These are phyloP conservation scores for Cinclus cinclus DNA, from an alignment of 2,113 vertebrate species.

Conservation along the genomic window DNA sequence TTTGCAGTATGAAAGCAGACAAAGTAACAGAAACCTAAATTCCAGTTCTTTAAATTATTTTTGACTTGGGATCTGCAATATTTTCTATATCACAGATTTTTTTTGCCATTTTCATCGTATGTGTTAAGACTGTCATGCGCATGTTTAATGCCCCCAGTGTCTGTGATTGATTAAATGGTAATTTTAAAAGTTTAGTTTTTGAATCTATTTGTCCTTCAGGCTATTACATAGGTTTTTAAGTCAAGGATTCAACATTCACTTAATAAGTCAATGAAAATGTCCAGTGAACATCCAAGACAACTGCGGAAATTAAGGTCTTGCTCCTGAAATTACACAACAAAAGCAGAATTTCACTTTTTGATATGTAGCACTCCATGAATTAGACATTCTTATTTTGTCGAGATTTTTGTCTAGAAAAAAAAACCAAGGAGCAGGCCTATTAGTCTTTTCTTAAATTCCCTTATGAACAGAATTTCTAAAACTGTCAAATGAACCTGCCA, in stretches of 20 bases:
- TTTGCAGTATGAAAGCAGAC: neutral
- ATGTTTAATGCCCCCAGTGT: neutral
- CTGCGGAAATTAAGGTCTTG: neutral
- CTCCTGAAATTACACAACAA: neutral
- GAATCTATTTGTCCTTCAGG: neutral
- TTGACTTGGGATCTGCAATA: neutral
- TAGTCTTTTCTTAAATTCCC: neutral
- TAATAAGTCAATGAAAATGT: neutral
- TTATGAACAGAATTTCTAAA: neutral
- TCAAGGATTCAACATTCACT: neutral
- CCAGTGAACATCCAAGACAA: neutral
- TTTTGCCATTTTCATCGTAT: neutral
- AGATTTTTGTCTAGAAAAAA: neutral
- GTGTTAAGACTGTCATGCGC: neutral
- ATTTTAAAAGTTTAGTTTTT: neutral
- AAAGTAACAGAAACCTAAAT: neutral
- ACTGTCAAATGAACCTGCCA: neutral
- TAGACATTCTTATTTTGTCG: neutral
- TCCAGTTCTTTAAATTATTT: neutral
- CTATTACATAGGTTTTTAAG: neutral
- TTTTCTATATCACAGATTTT: neutral
- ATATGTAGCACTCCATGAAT: neutral
- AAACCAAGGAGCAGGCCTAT: neutral
- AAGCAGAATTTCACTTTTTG: neutral
- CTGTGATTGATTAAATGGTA: neutral